phyloP scores from a whole-genome alignment of 2,888 invertebrate genomes.

The Spisula subtruncata region DNA sequence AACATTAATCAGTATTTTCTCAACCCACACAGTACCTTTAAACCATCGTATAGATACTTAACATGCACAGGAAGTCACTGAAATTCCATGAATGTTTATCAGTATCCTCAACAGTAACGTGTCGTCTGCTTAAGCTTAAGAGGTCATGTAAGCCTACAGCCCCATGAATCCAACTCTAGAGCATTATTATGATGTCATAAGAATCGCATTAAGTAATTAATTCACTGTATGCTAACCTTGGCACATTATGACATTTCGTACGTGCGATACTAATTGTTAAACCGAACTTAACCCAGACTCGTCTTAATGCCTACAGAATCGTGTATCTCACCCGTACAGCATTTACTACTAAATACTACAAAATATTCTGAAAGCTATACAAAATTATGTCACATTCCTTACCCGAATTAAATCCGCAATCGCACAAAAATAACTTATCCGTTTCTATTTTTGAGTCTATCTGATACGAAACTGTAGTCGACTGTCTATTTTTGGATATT shows the following conservation, averaged over 20 bases:
- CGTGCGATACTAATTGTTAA: conserved; percentile 25
- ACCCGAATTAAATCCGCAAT: conserved; percentile 74
- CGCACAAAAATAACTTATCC: conserved; percentile 72
- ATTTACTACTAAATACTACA: conserved; percentile 60
- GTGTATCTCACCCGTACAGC: background rate
- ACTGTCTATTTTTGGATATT: conserved; percentile 73
- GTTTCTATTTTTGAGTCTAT: conserved; percentile 73
- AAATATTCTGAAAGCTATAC: conserved; percentile 63
- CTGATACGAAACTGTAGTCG: conserved; percentile 70
- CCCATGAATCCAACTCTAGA: background rate
- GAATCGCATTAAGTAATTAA: background rate
- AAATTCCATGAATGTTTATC: conserved; percentile 1
- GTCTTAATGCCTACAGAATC: background rate
- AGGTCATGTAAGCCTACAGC: background rate
- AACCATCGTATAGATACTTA: background rate
- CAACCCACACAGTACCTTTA: background rate
- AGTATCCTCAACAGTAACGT: background rate
- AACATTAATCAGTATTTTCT: background rate
- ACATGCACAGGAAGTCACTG: background rate
- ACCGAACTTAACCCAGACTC: conserved; percentile 6
- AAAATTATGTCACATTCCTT: conserved; percentile 73
- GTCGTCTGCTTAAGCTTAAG: background rate
- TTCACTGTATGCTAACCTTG: conserved; percentile 4
- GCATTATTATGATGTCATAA: background rate
- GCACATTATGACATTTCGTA: conserved; percentile 24